Evolutionary conservation across 2,797 vertebrate genomes (phyloP), one percentile per base, ranked within the genome.

Genomic region (Darevskia mixta): DNA sequence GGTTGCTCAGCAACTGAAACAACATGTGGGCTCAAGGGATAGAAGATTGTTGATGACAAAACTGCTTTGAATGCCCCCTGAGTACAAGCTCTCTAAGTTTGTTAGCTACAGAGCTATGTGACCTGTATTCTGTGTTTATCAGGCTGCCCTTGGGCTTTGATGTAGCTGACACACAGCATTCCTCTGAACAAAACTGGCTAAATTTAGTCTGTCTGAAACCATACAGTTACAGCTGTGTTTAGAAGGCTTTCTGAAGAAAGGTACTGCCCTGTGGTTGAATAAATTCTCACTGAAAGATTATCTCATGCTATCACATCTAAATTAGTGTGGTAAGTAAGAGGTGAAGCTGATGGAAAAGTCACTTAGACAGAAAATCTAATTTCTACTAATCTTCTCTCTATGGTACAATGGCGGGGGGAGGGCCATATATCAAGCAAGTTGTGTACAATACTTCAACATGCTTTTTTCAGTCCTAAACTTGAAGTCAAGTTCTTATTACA

Each of bases 1-100:
- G 95, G 98, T 99, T 98, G 98, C 98, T 97, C 98, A 98, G 98
- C 98, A 98, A 97, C 97, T 92, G 95, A 95, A 97, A 98, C 97
- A 97, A 97, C 97, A 96, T 97, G 96, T 96, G 96, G 96, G 96
- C 97, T 97, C 97, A 95, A 96, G 97, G 97, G 96, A 98, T 97
- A 97, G 97, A 96, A 97, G 96, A 96, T 97, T 96, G 97, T 95
- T 97, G 97, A 97, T 98, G 97, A 97, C 97, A 97, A 97, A 97
- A 97, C 97, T 97, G 96, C 96, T 97, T 97, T 96, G 97, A 97
- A 97, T 97, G 95, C 97, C 97, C 49, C 97, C 94, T 64, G 97
- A 97, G 97, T 96, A 95, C 95, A 88, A 90, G 96, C 96, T 96
- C 97, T 97, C 96, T 96, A 96, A 97, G 96, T 97, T 97, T 96